phyloP scores from a whole-genome alignment of 2,797 vertebrate genomes.

The Anolis apletophallus region DNA sequence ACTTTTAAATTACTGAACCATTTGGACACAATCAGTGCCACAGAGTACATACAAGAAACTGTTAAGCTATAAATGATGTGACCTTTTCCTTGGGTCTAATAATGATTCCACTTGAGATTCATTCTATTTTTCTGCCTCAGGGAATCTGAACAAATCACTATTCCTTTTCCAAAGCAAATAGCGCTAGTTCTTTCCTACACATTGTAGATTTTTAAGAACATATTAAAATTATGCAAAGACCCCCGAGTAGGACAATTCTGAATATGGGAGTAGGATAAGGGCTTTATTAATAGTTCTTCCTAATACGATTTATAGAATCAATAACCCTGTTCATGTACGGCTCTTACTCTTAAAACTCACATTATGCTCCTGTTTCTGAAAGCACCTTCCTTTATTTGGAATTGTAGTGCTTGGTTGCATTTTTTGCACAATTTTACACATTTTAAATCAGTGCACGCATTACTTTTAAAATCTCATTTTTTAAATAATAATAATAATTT shows the following conservation, averaged over 20 bases:
- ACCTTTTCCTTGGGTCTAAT: constrained; percentile 32
- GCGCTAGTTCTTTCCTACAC: constrained; percentile 4
- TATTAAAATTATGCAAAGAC: constrained; percentile 19
- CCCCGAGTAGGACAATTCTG: background rate
- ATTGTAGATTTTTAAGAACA: constrained; percentile 4
- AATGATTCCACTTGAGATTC: constrained; percentile 44
- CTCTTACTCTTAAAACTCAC: background rate
- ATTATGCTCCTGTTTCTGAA: background rate
- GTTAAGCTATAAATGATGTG: constrained; percentile 36
- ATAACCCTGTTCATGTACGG: background rate
- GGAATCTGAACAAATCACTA: constrained; percentile 31
- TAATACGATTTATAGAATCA: background rate
- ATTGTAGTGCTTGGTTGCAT: background rate
- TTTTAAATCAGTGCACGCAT: background rate
- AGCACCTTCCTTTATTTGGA: background rate
- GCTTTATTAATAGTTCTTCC: background rate
- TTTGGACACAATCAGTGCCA: constrained; percentile 21
- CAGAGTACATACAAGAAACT: constrained; percentile 12
- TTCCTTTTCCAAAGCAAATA: constrained; percentile 7
- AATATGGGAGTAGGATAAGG: background rate
- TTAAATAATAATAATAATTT: too few relatives aligned
- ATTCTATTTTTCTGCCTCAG: constrained; percentile 37
- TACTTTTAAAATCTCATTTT: background rate
- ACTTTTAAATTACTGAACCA: constrained; percentile 39
- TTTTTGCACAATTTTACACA: background rate